Evolutionary conservation across 2,888 invertebrate species (phyloP), one percentile per base, ranked within the genome.

Genomic region (Pammene aurita): DNA sequence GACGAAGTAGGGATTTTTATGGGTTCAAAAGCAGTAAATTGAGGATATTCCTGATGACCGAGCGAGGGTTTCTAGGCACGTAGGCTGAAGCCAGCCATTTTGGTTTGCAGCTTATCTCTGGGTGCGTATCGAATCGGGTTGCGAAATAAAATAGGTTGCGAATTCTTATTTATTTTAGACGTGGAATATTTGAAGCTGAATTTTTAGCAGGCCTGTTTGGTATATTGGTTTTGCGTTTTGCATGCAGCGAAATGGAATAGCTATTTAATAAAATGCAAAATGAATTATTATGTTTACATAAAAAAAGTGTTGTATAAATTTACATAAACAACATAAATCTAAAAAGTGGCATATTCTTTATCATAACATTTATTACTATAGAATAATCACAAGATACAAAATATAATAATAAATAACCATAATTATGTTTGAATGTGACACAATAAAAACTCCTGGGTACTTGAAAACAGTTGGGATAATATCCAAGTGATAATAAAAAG

Each of bases 1-100:
- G 57, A 35, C 48, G 56, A 68, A 44, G 63, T 57, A 68, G 50
- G 63, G 67, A 35, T 63, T 66, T 68, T 68, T 63, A 63, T 42
- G 34, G 52, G 38, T 63, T 63, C 34, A 58, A 57, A 44, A 52
- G 63, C 55, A 61, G 57, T 63, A 48, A 35, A 65, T 65, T 18
- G 62, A 50, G 67, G 50, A 63, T 58, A 63, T 63, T 57, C 46
- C 18, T 44, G 63, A 63, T 58, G 63, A 68, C 57, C 52, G 11
- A 35, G 58, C 54, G 63, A 16, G 14, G 4, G 58, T 63, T 42
- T 68, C 56, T 26, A 52, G 35, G 57, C 63, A 63, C 63, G 63
- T 62, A 62, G 56, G 18, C 54, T 5, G 38, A 14, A 13, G 18
- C 26, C 41, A 18, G 34, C 34, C 50, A 56, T 57, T 34, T 46